Percentiles rank a stretch among this genome's conserved stretches.
phyloP scores from a whole-genome alignment of 1,140 invertebrate species.

The Cephus cinctus region DNA sequence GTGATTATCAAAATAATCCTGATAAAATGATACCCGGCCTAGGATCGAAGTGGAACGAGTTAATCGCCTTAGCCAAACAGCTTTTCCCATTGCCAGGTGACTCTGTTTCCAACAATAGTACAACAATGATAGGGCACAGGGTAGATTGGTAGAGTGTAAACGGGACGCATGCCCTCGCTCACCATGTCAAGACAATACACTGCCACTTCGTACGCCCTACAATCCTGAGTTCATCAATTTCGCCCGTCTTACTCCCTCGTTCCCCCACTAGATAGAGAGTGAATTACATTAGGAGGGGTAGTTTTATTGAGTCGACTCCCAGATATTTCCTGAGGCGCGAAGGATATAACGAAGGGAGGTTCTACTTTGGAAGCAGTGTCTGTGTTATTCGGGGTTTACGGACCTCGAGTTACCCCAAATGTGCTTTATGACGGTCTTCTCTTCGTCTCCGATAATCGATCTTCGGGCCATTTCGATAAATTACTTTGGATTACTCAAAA shows the following conservation, averaged over 20 bases:
- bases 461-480: background rate
- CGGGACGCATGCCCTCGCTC: background rate
- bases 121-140: background rate
- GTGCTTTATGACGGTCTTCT: slow-evolving; percentile 7
- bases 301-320: slow-evolving; percentile 28
- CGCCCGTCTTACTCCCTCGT: slow-evolving; percentile 14
- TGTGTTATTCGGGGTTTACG: too few species aligned
- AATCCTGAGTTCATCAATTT: slow-evolving; percentile 33
- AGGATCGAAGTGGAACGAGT: too few species aligned
- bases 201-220: slow-evolving; percentile 15
- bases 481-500: too few species aligned
- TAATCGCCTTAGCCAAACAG: too few species aligned
- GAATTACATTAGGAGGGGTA: slow-evolving; percentile 30
- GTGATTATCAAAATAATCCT: too few species aligned
- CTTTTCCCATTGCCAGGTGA: too few species aligned
- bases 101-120: background rate
- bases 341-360: slow-evolving; percentile 8
- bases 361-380: slow-evolving; percentile 14
- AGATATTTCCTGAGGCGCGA: slow-evolving; percentile 18
- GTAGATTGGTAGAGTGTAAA: background rate
- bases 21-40: too few species aligned
- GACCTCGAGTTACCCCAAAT: too few species aligned
- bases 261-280: slow-evolving; percentile 12
- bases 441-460: background rate
- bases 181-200: slow-evolving; percentile 24